Percentiles rank a stretch among this genome's conserved stretches.
phyloP scores from a whole-genome alignment of 2,797 vertebrate species.

The Falco cherrug region DNA sequence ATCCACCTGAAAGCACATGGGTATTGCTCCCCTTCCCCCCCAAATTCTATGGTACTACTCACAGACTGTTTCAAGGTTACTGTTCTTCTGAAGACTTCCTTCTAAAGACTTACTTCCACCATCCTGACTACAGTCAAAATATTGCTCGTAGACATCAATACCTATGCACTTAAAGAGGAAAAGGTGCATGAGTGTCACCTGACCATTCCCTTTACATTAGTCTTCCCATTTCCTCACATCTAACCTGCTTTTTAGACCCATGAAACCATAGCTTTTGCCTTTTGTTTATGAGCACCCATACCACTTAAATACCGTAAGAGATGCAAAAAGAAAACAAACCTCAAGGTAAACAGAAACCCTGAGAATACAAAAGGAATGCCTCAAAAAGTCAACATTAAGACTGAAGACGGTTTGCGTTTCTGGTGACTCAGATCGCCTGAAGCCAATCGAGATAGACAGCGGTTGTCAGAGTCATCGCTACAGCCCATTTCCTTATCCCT shows the following conservation, averaged over 20 bases:
- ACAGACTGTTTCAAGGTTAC: background rate
- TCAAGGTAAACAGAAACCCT: background rate
- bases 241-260: background rate
- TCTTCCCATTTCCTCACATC: background rate
- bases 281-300: background rate
- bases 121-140: background rate
- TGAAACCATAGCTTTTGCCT: background rate
- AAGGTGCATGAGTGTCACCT: background rate
- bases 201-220: background rate
- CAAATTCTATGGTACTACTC: background rate
- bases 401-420: background rate
- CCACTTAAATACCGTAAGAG: background rate
- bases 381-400: background rate
- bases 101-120: background rate
- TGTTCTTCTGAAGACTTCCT: background rate
- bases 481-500: background rate
- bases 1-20: background rate
- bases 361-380: background rate
- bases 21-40: too few relatives aligned
- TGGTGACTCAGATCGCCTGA: constrained; percentile 4
- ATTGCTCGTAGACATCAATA: background rate
- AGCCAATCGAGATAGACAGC: background rate
- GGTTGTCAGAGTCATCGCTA: background rate
- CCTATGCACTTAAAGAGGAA: background rate
- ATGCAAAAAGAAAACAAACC: background rate